Evolutionary conservation across 2,888 invertebrate genomes (phyloP).

Genomic region (Meliscaeva auricollis): DNA sequence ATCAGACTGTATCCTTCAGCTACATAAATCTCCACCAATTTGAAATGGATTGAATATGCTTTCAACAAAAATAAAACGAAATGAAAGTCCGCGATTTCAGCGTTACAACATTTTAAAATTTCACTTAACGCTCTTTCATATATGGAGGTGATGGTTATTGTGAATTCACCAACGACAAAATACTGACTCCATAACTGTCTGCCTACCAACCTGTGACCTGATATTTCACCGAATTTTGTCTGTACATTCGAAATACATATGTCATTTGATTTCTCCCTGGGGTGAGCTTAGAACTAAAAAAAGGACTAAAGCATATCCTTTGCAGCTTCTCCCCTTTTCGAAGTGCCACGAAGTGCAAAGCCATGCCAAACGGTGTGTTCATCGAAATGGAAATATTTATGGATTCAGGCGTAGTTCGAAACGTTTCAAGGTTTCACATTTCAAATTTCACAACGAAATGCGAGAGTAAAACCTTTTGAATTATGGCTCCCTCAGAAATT

Average conservation of each 20-base stretch:
- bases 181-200: slow-evolving; percentile 22
- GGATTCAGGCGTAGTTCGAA: slow-evolving; percentile 51
- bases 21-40: slow-evolving; percentile 71
- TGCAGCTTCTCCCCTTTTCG: slow-evolving; percentile 27
- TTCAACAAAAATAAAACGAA: slow-evolving; percentile 27
- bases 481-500: slow-evolving; percentile 34
- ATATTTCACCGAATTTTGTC: slow-evolving; percentile 36
- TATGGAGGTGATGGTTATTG: background rate
- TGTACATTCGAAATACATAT: slow-evolving; percentile 65
- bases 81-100: slow-evolving; percentile 38
- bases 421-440: slow-evolving; percentile 45
- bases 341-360: too few species aligned
- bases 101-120: slow-evolving; percentile 52
- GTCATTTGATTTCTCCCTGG: slow-evolving; percentile 57
- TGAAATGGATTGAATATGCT: slow-evolving; percentile 61
- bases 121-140: slow-evolving; percentile 16
- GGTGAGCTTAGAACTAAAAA: slow-evolving; percentile 37
- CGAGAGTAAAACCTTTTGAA: slow-evolving; percentile 1
- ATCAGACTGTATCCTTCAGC: slow-evolving; percentile 58
- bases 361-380: slow-evolving; percentile 46
- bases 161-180: too few species aligned
- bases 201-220: slow-evolving; percentile 35
- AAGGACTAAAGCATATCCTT: slow-evolving; percentile 6
- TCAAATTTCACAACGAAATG: background rate
- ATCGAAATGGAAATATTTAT: slow-evolving; percentile 72